Evolutionary conservation across 2,888 invertebrate species (phyloP).

Genomic region (Ellobium chinense): DNA sequence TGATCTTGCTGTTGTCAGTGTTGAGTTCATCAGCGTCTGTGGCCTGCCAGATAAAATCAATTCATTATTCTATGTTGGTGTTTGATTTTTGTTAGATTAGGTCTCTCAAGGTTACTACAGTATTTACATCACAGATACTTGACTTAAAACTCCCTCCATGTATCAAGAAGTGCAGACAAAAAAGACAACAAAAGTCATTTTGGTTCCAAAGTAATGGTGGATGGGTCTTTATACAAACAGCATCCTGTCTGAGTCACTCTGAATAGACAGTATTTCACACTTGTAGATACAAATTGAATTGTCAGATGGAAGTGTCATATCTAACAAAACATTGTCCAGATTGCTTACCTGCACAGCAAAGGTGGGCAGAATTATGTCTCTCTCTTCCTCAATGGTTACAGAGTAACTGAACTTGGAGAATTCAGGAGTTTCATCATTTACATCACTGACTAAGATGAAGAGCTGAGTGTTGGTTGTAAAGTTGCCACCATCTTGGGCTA

Average conservation of each 20-base stretch:
- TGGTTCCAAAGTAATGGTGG: no score
- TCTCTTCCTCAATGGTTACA: constrained; percentile 85
- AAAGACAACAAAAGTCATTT: background rate
- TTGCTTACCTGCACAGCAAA: constrained; percentile 85
- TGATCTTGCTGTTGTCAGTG: constrained; percentile 64
- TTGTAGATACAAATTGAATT: no score
- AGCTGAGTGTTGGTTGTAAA: constrained; percentile 65
- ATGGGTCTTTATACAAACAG: no score
- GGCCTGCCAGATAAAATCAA: no score
- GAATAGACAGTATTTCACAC: no score
- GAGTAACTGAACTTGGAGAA: constrained; percentile 66
- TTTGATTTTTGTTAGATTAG: no score
- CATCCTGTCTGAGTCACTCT: no score
- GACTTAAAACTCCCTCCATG: background rate
- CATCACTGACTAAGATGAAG: constrained; percentile 65
- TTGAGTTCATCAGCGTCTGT: constrained; percentile 85
- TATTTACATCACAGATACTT: no score
- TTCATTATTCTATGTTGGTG: no score
- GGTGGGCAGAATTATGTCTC: constrained; percentile 86
- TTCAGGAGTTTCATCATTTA: constrained; percentile 72
- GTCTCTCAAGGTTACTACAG: no score
- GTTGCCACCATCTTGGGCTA: constrained; percentile 90
- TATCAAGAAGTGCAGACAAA: background rate
- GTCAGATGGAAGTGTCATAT: no score
- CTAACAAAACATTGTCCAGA: no score